Base-by-base conservation (phyloP, 2,113 vertebrate genomes). In the Ictalurus furcatus region DNA sequence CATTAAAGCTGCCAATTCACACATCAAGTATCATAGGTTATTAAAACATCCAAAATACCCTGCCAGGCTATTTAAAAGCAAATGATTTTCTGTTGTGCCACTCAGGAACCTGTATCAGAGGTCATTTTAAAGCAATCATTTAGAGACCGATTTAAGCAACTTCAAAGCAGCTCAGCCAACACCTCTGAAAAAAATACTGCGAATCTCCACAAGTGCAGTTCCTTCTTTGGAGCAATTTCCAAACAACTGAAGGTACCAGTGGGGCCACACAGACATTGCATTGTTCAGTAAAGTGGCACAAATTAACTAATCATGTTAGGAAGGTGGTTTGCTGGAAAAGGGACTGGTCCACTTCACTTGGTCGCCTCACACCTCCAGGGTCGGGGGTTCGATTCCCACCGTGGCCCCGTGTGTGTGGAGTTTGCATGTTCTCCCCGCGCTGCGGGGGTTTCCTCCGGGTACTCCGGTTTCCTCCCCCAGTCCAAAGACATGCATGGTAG, bases 1-100 rank as follows among this genome's bases (percentile, higher is more conserved):
- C 65, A 91, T 88, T 76, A 78, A 61, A 78, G 7, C n/a, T 74
- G 52, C 48, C 52, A 5, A 17, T 48, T 17, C 17, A 58, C 54
- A 40, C n/a, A n/a, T 37, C 19, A 69, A 2, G 21, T 58, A 16
- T 44, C 40, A 16, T 19, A 11, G 83, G 40, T 8, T 85, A 69
- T 71, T 54, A 85, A 4, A 85, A 56, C n/a, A 85, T 67, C 7
- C 25, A 56, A 85, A 71, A 40, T 11, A 34, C 44, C 23, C 34
- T 86, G 71, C 7, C 71, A 37, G 23, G 13, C 34, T 78, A 61
- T 59, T 61, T 28, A 61, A 78, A 59, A 61, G 44, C 44, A 48
- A 48, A 48, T 74, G 19, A 4, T 25, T 76, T 76, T 25, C 71
- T 40, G 6, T 40, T 74, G 2, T 16, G 3, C 19, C 23, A 76